Evolutionary conservation across 1,140 invertebrate species (phyloP).

Genomic region (Nymphalis io): DNA sequence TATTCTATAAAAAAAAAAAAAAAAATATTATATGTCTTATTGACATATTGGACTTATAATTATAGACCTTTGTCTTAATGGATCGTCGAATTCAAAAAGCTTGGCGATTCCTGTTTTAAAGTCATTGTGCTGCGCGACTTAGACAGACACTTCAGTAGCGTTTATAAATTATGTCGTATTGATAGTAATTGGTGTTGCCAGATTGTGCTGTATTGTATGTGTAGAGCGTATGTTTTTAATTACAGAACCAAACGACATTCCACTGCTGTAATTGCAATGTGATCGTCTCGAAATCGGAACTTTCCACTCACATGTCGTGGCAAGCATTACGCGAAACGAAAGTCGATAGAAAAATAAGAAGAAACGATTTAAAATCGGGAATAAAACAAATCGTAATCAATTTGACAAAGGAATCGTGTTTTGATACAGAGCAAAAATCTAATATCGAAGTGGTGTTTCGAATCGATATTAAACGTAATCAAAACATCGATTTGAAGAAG

Average conservation of each 20-base stretch:
- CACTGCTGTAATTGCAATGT: constrained; percentile 33
- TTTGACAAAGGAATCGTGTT: constrained; percentile 17
- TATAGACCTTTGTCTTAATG: no score
- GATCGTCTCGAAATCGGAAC: constrained; percentile 19
- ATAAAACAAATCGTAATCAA: constrained; percentile 20
- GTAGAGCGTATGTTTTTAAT: not conserved
- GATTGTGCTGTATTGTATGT: no score
- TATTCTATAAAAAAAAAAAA: no score
- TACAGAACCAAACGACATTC: not conserved
- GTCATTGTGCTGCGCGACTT: no score
- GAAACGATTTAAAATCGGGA: constrained; percentile 27
- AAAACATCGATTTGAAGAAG: not conserved
- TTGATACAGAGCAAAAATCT: not conserved
- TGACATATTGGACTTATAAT: no score
- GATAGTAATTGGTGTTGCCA: no score
- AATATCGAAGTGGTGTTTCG: not conserved
- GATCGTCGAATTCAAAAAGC: no score
- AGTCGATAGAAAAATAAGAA: constrained; percentile 27
- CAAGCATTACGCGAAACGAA: constrained; percentile 17
- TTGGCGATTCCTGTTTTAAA: no score
- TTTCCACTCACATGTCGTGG: constrained; percentile 28
- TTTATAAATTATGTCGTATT: no score
- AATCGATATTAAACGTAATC: not conserved
- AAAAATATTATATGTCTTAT: no score
- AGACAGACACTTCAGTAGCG: no score